These are phyloP conservation scores for Mesochorus sp. DNA, from an alignment of 2,888 invertebrate genomes.

Conservation along the genomic window DNA sequence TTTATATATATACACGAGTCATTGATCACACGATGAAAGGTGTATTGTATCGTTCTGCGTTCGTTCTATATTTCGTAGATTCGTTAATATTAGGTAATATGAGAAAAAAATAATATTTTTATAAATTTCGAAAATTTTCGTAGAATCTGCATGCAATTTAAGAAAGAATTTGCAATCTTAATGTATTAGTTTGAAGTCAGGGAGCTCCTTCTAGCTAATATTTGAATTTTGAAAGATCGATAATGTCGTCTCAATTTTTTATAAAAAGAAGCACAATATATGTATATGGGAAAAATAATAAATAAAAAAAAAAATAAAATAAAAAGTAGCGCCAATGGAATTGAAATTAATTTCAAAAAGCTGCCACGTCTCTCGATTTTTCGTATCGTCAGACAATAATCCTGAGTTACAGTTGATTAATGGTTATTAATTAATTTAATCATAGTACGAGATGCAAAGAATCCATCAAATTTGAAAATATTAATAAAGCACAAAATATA, in stretches of 20 bases:
- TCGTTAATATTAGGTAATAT: conserved; percentile 43
- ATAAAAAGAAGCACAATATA: too few species aligned
- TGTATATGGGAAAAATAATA: too few species aligned
- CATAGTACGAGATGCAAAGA: neutral
- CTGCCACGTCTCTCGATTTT: neutral
- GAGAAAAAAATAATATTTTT: neutral
- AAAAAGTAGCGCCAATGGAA: neutral
- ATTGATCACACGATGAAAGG: conserved; percentile 25
- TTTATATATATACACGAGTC: conserved; percentile 25
- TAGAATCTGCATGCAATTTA: conserved; percentile 55
- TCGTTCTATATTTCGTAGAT: conserved; percentile 49
- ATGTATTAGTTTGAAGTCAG: conserved; percentile 21
- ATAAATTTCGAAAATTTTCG: conserved; percentile 38
- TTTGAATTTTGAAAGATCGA: neutral
- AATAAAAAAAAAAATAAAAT: too few species aligned
- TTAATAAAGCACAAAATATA: neutral
- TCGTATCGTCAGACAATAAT: neutral
- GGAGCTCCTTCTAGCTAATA: conserved; percentile 7
- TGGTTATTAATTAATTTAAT: neutral
- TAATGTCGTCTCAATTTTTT: conserved; percentile 16
- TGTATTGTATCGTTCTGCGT: conserved; percentile 47
- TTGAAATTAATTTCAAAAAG: neutral
- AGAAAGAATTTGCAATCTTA: conserved; percentile 37
- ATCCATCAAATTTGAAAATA: neutral
- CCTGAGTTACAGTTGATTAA: neutral